Evolutionary conservation across 2,113 vertebrate species (phyloP), one percentile per base, ranked within the genome.

Genomic region (Natator depressus): DNA sequence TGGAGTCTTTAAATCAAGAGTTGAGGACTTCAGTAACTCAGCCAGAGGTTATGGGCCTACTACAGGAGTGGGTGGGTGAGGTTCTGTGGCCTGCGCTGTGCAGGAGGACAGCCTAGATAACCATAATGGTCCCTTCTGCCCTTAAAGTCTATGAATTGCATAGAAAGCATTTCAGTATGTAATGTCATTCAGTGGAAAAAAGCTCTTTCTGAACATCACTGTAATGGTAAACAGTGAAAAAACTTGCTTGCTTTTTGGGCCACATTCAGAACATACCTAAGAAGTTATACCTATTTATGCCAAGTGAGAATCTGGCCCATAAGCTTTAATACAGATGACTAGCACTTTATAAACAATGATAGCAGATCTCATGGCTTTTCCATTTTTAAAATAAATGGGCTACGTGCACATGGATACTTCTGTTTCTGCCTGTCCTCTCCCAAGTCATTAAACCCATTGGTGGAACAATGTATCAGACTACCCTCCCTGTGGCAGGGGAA

Each of bases 381-480:
- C 59, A 16, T 62, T 62, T 62, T 31, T 62, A 8, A 62, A 62
- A 62, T 62, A 35, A 35, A 62, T 3, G 6, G 29, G 12, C 59
- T 62, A 31, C 14, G 31, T 62, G 29, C 13, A 62, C 31, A 6
- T 62, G 29, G 59, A 35, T 29, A 62, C 69, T 86, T 46, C 62
- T 54, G 76, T 49, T 93, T 89, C 80, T 87, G 2, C 59, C 69
- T 31, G 10, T 75, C 53, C 80, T 91, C 93, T 50, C 55, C 5
- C n/a, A 85, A 47, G n/a, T 51, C 93, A 82, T 91, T 94, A 54
- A 96, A 55, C 54, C 29, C 82, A 72, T 75, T 1, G 0, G 31
- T 91, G 94, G 93, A 94, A 86, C 76, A 69, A 90, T 84, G 90
- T 84, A 96, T 82, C 87, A 80, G 82, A 20, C 88, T 80, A 7